Conservation (phyloP, 2,113 vertebrate genomes). For the Plestiodon gilberti region DNA sequence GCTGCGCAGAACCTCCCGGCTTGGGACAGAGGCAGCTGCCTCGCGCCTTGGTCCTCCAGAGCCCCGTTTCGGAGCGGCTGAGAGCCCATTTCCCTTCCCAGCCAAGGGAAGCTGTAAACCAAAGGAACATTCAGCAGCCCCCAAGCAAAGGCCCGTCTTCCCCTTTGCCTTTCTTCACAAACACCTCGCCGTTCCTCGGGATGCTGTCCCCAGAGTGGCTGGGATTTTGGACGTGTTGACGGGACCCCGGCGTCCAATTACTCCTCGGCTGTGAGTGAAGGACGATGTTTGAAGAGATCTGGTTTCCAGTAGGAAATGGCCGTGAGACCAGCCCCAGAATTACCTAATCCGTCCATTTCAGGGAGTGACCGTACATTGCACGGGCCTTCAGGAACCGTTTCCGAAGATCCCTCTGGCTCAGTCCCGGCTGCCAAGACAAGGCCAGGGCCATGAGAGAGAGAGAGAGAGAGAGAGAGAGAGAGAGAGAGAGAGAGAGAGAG, state of each 20-base stretch:
- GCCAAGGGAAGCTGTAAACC: constrained; percentile 15
- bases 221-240: constrained; percentile 14
- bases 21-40: neutral
- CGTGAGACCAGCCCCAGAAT: neutral
- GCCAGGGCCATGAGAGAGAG: neutral
- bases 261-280: neutral
- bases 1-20: neutral
- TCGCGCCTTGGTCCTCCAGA: neutral
- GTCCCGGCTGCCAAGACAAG: too few relatives aligned
- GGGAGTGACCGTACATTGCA: neutral
- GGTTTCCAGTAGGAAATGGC: constrained; percentile 14
- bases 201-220: neutral
- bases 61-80: neutral
- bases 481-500: neutral
- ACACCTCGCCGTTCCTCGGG: neutral
- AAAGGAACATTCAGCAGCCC: neutral
- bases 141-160: neutral
- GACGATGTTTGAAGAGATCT: neutral
- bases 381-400: neutral
- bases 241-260: neutral
- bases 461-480: neutral
- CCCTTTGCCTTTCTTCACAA: constrained; percentile 15
- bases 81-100: neutral
- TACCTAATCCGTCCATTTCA: neutral
- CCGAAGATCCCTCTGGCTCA: too few relatives aligned